Evolutionary conservation across 2,113 vertebrate species (phyloP).

Genomic region (Beaufortia kweichowensis): DNA sequence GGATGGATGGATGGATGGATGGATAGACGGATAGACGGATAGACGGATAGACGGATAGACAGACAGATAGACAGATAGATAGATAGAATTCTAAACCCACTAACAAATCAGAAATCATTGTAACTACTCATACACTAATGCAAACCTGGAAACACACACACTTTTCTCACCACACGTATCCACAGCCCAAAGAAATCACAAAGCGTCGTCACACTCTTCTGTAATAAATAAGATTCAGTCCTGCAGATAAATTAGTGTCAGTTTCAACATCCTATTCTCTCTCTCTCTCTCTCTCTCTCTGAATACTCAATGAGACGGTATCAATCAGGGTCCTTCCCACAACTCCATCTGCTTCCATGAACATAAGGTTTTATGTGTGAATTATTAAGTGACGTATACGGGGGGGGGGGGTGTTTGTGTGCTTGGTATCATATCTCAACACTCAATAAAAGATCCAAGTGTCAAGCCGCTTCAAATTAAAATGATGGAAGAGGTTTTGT

Average conservation of each 20-base stretch:
- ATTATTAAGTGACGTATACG: conserved; percentile 3
- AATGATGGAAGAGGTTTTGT: conserved; percentile 53
- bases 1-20: no score
- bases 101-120: no score
- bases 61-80: no score
- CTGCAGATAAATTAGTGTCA: conserved; percentile 70
- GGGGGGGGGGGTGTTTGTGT: neutral
- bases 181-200: conserved; percentile 49
- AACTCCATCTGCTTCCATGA: conserved; percentile 3
- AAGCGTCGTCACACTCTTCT: conserved; percentile 50
- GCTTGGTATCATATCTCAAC: conserved; percentile 52
- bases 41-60: no score
- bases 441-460: conserved; percentile 58
- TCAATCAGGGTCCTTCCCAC: conserved; percentile 23
- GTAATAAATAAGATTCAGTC: conserved; percentile 61
- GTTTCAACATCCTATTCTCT: conserved; percentile 41
- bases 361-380: conserved; percentile 22
- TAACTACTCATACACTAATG: no score
- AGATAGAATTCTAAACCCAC: no score
- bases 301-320: conserved; percentile 9
- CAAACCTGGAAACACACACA: conserved; percentile 10
- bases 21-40: no score
- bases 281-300: conserved; percentile 49
- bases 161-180: neutral
- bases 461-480: conserved; percentile 62